Evolutionary conservation across 2,797 vertebrate genomes (phyloP), one percentile per base, ranked within the genome.

Genomic region (Gymnothorax reevesii): DNA sequence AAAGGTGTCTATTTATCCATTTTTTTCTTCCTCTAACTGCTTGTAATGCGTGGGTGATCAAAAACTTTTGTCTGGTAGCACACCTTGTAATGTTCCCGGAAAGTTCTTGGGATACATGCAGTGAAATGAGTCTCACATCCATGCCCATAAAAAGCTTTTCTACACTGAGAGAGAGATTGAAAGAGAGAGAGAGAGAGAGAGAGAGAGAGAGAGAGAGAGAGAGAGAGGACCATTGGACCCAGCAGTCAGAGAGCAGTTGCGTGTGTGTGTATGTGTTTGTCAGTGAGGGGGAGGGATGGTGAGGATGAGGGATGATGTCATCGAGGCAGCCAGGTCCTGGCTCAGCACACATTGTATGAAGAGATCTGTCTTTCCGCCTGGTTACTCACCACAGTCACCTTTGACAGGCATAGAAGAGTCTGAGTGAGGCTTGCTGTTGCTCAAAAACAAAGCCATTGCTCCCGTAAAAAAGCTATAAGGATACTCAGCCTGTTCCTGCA

Each of bases 261-360:
- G 25, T 57, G 85, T 54, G 85, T 73, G 75, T 54, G 75, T 75
- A 69, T 75, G 0, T 15, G 52, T 49, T 64, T 13, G 57, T 83
- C n/a, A 57, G 85, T 22, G 86, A 82, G 85, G 71, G 71, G 82
- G 27, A 1, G 27, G 83, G 83, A 82, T 55, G 64, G 83, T 77
- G 85, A 49, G 83, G 85, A 84, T 89, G 89, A 88, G 85, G 57
- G 85, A 92, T 95, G 94, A 95, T 92, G 92, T 94, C 93, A 95
- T 91, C 83, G 88, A 86, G 84, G 87, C 92, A 90, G 89, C 90
- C 91, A 92, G 92, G 93, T 92, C 91, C 82, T 79, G 91, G 91
- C 92, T 92, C 90, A 77, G 87, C 88, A 92, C 92, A 93, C 92
- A 88, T 85, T 88, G 86, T 86, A 85, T 75, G 90, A 66, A 88